These are phyloP conservation scores for Apamea monoglypha DNA, from an alignment of 2,888 invertebrate genomes.

Conservation along the genomic window DNA sequence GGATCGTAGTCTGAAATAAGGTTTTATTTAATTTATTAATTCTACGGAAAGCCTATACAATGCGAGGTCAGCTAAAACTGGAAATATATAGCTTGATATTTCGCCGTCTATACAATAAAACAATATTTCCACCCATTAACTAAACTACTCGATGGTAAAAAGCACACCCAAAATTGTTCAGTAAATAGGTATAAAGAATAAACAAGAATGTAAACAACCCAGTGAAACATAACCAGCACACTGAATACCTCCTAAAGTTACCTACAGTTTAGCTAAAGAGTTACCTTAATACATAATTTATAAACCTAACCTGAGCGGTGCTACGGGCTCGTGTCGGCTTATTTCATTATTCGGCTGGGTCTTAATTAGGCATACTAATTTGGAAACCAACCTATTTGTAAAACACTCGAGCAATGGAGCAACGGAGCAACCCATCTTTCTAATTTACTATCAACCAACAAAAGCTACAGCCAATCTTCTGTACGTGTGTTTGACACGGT, in stretches of 20 bases:
- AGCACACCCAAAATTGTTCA: background rate
- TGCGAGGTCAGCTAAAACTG: too few species aligned
- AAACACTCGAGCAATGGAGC: too few species aligned
- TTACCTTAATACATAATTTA: slow-evolving; percentile 38
- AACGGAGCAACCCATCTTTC: too few species aligned
- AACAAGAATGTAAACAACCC: slow-evolving; percentile 16
- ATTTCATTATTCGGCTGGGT: slow-evolving; percentile 53
- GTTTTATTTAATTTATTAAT: too few species aligned
- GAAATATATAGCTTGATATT: too few species aligned
- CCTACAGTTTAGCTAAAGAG: slow-evolving; percentile 23
- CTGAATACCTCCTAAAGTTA: background rate
- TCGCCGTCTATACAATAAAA: too few species aligned
- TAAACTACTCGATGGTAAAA: background rate
- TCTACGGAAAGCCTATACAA: too few species aligned
- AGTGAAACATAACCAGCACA: slow-evolving; percentile 6
- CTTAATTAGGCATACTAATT: slow-evolving; percentile 48
- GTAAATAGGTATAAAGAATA: slow-evolving; percentile 3
- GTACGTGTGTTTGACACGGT: too few species aligned
- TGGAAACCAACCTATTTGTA: background rate
- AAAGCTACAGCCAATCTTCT: too few species aligned
- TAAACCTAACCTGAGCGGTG: slow-evolving; percentile 22
- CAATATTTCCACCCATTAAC: too few species aligned
- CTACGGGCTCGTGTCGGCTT: slow-evolving; percentile 33
- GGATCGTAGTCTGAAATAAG: too few species aligned
- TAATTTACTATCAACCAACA: too few species aligned